Conservation (phyloP, 2,113 vertebrate genomes). For the Synodontis membranacea region DNA sequence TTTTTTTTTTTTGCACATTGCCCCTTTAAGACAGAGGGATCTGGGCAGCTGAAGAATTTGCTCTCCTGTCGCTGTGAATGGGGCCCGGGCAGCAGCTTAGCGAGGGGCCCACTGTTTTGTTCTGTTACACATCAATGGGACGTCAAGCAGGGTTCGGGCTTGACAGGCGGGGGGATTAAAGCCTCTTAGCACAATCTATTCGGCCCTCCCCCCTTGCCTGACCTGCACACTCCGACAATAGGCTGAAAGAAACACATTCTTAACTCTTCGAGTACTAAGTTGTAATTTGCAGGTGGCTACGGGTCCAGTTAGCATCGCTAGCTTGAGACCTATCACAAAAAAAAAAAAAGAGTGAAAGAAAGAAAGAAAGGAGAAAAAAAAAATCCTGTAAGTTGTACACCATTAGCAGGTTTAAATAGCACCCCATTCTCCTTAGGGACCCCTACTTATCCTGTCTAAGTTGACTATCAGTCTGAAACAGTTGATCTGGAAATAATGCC, state of each 20-base stretch:
- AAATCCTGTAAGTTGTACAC: conserved; percentile 17
- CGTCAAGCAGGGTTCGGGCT: conserved; percentile 78
- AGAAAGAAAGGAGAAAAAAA: conserved; percentile 30
- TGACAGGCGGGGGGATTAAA: conserved; percentile 80
- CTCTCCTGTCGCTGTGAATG: conserved; percentile 63
- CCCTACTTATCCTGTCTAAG: conserved; percentile 30
- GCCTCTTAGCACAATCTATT: conserved; percentile 78
- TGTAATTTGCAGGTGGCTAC: conserved; percentile 79
- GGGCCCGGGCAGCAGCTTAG: conserved; percentile 79
- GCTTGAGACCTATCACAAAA: conserved; percentile 39
- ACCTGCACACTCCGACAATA: conserved; percentile 73
- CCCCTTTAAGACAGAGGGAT: conserved; percentile 59
- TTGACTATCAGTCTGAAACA: conserved; percentile 44
- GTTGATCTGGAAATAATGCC: conserved; percentile 47
- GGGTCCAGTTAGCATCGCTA: conserved; percentile 57
- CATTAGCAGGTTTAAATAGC: conserved; percentile 23
- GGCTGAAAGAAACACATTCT: conserved; percentile 76
- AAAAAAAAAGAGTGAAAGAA: not conserved
- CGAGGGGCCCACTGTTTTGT: conserved; percentile 87
- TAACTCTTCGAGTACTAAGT: conserved; percentile 68
- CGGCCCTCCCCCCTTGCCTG: conserved; percentile 72
- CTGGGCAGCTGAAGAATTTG: conserved; percentile 61
- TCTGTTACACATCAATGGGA: conserved; percentile 83
- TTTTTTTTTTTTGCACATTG: conserved; percentile 44
- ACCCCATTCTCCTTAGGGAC: not conserved